A percentile compares a stretch with the other conserved stretches of the same genome.
Conservation (phyloP, 2,888 invertebrate species). For the Stenolophus ochropezus region DNA sequence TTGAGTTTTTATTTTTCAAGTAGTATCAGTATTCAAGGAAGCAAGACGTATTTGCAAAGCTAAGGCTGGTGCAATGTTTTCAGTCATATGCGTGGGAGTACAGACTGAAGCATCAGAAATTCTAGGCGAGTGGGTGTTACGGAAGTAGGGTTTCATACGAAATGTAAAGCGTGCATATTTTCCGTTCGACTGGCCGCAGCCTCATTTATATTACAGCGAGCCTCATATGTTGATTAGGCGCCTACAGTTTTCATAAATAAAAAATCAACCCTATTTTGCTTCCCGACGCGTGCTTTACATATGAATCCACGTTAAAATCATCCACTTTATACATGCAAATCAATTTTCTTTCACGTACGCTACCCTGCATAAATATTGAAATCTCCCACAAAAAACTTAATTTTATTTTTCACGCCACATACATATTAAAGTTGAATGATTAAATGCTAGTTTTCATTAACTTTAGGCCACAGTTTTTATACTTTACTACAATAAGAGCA, state of each 20-base stretch:
- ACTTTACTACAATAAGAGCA: too few relatives aligned
- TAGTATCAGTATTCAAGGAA: too few relatives aligned
- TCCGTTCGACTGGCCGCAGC: neutral
- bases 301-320: constrained; percentile 10
- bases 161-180: neutral
- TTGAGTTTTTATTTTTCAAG: too few relatives aligned
- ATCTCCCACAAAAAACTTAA: neutral
- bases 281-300: neutral
- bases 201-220: constrained; percentile 21
- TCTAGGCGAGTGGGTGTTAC: neutral
- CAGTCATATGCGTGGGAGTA: too few relatives aligned
- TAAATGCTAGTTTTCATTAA: neutral
- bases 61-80: too few relatives aligned
- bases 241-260: constrained; percentile 23
- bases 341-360: constrained; percentile 10
- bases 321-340: constrained; percentile 12
- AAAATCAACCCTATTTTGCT: constrained; percentile 4
- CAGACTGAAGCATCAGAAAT: neutral
- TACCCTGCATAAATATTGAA: constrained; percentile 2
- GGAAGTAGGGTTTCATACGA: neutral
- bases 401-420: neutral
- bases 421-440: neutral
- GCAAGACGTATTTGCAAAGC: too few relatives aligned
- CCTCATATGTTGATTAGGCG: constrained; percentile 17
- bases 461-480: too few relatives aligned